These are phyloP conservation scores for Drosophila truncata DNA, from an alignment of 1,140 invertebrate genomes.

Conservation along the genomic window DNA sequence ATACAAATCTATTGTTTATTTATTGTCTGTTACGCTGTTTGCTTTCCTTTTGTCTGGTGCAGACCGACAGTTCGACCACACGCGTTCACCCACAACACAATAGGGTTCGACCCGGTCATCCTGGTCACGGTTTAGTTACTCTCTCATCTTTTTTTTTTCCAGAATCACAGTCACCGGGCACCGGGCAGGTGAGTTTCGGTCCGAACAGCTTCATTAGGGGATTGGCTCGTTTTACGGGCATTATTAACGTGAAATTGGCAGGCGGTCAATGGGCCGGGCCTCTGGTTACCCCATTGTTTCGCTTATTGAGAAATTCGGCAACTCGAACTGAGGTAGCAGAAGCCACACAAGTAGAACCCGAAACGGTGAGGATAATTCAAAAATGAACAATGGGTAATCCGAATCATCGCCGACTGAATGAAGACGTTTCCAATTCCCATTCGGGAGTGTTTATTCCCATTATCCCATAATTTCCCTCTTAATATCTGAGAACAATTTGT, in stretches of 20 bases:
- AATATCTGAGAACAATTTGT: constrained; percentile 46
- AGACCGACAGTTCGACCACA: constrained; percentile 33
- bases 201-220: constrained; percentile 62
- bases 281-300: constrained; percentile 51
- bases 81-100: constrained; percentile 43
- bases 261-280: constrained; percentile 54
- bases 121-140: constrained; percentile 35
- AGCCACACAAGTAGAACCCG: constrained; percentile 49
- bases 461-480: constrained; percentile 35
- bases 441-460: constrained; percentile 16
- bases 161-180: constrained; percentile 24
- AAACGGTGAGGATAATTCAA: constrained; percentile 23
- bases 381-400: constrained; percentile 45
- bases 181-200: constrained; percentile 49
- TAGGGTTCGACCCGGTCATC: constrained; percentile 35
- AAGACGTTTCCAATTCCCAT: constrained; percentile 38
- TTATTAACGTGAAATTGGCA: constrained; percentile 62
- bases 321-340: constrained; percentile 19
- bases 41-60: constrained; percentile 63
- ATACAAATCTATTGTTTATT: constrained; percentile 77
- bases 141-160: constrained; percentile 7
- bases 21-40: constrained; percentile 77
- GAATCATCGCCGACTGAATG: constrained; percentile 34
- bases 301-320: constrained; percentile 26
- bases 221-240: constrained; percentile 75